Evolutionary conservation across 2,113 vertebrate species (phyloP).

Genomic region (Upupa epops): DNA sequence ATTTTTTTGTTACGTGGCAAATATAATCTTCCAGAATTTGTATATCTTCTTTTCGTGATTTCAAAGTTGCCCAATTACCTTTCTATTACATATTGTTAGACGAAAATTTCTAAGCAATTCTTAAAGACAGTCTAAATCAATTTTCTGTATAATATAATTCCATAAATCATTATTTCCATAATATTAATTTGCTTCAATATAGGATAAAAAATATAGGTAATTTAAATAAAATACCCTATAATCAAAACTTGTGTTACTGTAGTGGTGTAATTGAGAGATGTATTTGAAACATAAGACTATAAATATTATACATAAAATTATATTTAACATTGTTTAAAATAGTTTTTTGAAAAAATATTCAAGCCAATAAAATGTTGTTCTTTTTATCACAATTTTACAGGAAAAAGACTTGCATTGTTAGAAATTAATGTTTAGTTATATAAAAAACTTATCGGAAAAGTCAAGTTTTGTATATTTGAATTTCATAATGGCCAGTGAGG

Average conservation of each 20-base stretch:
- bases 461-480: not conserved
- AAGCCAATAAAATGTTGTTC: not conserved
- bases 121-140: not conserved
- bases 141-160: not conserved
- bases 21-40: not conserved
- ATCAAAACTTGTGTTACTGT: not conserved
- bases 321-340: not conserved
- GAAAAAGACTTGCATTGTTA: not conserved
- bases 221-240: not conserved
- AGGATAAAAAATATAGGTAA: fast-evolving
- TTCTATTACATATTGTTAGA: not conserved
- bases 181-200: not conserved
- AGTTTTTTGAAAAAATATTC: not conserved
- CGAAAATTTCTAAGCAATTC: not conserved
- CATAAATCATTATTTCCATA: not conserved
- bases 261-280: not conserved
- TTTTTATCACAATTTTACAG: not conserved
- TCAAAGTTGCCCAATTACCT: not conserved
- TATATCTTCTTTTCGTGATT: not conserved
- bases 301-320: not conserved
- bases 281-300: not conserved
- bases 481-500: not conserved
- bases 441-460: not conserved
- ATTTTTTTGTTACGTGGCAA: not conserved
- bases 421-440: not conserved